Evolutionary conservation across 2,113 vertebrate genomes (phyloP).

Genomic region (Ictidomys tridecemlineatus): DNA sequence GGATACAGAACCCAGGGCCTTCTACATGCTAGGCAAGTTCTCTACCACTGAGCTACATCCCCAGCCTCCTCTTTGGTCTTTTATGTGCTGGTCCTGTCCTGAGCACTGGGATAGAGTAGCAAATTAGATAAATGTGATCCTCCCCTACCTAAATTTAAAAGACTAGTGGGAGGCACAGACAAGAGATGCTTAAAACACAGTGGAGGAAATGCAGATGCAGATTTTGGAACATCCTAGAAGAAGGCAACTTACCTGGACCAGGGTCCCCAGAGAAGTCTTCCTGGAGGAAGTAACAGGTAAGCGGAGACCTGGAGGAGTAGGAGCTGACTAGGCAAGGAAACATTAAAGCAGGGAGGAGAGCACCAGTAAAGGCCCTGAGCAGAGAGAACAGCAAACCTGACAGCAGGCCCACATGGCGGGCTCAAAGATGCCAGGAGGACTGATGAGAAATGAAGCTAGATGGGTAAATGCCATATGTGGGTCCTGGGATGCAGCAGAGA

Average conservation of each 20-base stretch:
- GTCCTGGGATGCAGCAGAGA: neutral
- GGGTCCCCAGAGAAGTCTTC: neutral
- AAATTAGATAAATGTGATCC: neutral
- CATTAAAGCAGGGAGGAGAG: neutral
- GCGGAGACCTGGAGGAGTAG: neutral
- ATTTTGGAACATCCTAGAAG: neutral
- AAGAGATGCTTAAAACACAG: slow-evolving; percentile 1
- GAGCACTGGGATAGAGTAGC: neutral
- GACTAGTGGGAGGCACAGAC: neutral
- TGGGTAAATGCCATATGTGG: neutral
- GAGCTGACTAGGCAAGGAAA: neutral
- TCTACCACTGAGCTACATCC: neutral
- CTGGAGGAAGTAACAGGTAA: neutral
- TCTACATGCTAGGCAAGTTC: neutral
- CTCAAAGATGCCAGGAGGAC: neutral
- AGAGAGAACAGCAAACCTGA: neutral
- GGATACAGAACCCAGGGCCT: neutral
- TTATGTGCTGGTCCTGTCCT: neutral
- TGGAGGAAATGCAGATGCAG: neutral
- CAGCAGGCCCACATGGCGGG: neutral
- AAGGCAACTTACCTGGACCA: neutral
- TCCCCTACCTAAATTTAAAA: neutral
- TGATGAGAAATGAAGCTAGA: neutral
- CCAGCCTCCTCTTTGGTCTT: neutral
- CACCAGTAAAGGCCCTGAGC: neutral